Conservation (phyloP, 2,113 vertebrate species). For the Oenanthe oenanthe region DNA sequence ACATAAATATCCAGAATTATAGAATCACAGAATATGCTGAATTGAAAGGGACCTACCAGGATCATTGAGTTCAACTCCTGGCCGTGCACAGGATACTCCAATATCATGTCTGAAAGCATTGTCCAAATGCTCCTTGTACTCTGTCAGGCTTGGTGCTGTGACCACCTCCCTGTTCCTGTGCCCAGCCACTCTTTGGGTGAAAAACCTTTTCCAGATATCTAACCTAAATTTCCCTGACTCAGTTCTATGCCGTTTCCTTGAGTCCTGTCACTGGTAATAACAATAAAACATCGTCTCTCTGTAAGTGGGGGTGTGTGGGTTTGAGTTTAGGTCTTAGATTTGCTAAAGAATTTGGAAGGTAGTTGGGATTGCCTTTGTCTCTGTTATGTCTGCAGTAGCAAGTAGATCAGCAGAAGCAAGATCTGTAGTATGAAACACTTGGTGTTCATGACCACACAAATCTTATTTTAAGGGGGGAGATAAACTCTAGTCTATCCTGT, state of each 20-base stretch:
- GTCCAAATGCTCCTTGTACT: not conserved
- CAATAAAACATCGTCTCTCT: not conserved
- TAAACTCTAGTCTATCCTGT: not conserved
- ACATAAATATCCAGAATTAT: not conserved
- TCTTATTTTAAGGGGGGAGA: fast-evolving
- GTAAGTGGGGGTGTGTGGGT: not conserved
- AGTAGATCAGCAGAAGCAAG: not conserved
- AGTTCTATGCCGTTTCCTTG: not conserved
- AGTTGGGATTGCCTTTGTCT: not conserved
- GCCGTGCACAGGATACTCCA: not conserved
- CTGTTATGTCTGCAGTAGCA: not conserved
- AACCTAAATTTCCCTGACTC: not conserved
- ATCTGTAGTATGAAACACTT: not conserved
- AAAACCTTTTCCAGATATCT: not conserved
- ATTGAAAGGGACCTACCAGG: not conserved
- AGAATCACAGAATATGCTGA: not conserved
- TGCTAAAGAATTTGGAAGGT: not conserved
- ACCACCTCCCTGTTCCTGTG: not conserved
- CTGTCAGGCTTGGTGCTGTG: not conserved
- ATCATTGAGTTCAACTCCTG: not conserved
- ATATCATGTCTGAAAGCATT: not conserved
- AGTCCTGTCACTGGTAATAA: not conserved
- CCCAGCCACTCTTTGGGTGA: not conserved
- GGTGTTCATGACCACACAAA: not conserved
- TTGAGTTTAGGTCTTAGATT: not conserved